These are phyloP conservation scores for Cebidichthys violaceus DNA, from an alignment of 2,113 vertebrate genomes.

Conservation along the genomic window DNA sequence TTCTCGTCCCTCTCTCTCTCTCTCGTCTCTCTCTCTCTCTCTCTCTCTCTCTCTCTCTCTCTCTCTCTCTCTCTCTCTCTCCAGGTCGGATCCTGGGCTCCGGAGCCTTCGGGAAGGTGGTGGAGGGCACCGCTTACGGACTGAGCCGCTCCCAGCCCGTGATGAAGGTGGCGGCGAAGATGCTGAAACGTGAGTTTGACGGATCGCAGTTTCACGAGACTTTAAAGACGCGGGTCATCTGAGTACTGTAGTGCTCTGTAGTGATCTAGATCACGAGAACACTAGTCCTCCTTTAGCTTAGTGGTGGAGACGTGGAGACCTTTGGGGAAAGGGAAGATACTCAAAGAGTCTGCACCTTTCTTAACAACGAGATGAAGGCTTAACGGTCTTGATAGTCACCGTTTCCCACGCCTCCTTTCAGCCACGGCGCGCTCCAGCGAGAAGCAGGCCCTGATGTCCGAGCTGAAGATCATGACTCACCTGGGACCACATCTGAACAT, in stretches of 20 bases:
- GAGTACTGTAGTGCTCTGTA: not conserved
- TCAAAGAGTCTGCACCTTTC: not conserved
- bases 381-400: not conserved
- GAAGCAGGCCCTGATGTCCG: slow-evolving; percentile 99
- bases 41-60: no score
- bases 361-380: not conserved
- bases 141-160: slow-evolving; percentile 95
- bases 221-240: not conserved
- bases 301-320: not conserved
- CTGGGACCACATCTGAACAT: slow-evolving; percentile 98
- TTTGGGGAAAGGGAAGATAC: not conserved
- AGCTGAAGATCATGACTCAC: slow-evolving; percentile 99
- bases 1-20: no score
- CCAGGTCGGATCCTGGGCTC: slow-evolving; percentile 97
- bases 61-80: no score
- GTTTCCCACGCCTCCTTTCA: slow-evolving; percentile 64
- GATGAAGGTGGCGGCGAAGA: slow-evolving; percentile 99
- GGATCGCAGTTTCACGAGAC: not conserved
- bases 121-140: slow-evolving; percentile 97
- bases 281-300: no score
- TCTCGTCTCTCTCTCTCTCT: no score
- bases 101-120: slow-evolving; percentile 98
- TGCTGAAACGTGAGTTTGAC: slow-evolving; percentile 95
- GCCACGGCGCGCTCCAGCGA: slow-evolving; percentile 98
- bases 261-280: no score